Evolutionary conservation across 1,140 invertebrate genomes (phyloP).

Genomic region (Lerema accius): DNA sequence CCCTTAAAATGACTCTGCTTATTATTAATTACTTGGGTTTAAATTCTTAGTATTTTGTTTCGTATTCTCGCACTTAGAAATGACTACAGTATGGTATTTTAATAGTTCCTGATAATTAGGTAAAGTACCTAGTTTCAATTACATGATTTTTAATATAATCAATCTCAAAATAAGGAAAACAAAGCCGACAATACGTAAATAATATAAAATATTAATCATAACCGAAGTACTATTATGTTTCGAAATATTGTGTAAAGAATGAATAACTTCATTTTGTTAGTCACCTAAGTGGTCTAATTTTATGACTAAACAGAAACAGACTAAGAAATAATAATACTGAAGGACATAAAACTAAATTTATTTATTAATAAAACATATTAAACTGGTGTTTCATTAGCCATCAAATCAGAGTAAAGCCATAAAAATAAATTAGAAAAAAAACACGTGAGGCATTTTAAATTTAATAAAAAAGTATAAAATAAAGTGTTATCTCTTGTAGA

Average conservation of each 20-base stretch:
- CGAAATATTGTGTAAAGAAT: neutral
- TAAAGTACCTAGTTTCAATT: no score
- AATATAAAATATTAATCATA: no score
- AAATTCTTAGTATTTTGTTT: no score
- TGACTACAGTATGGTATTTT: no score
- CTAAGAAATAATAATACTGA: neutral
- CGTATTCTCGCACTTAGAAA: no score
- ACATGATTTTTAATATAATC: no score
- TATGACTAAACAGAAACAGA: neutral
- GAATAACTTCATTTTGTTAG: neutral
- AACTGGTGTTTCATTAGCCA: neutral
- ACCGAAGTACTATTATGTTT: neutral
- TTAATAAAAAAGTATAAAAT: slow-evolving; percentile 21
- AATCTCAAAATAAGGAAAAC: no score
- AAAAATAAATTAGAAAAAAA: slow-evolving; percentile 13
- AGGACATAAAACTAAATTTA: neutral
- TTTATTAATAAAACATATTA: neutral
- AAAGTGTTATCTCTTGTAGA: slow-evolving; percentile 19
- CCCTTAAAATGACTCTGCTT: no score
- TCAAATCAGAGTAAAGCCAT: neutral
- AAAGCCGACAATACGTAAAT: no score
- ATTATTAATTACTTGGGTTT: no score
- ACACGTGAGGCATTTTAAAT: slow-evolving; percentile 7
- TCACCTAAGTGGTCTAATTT: neutral
- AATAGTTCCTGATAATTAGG: no score